phyloP scores from a whole-genome alignment of 2,797 vertebrate species.

The Bradypodion pumilum region DNA sequence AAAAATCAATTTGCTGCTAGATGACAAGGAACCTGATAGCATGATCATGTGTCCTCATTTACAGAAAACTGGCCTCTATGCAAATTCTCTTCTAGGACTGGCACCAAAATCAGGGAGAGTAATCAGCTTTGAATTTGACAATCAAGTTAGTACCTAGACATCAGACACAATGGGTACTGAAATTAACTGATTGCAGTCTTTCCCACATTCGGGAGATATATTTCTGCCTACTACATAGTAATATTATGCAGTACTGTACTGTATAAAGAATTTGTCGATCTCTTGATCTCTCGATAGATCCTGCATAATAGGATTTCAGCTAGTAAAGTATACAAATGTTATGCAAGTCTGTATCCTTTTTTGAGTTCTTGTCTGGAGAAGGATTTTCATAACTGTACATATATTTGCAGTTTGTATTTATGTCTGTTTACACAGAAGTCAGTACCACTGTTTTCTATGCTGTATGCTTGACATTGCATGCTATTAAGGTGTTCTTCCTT shows the following conservation, averaged over 20 bases:
- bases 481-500: background rate
- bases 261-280: no score
- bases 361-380: background rate
- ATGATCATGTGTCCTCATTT: slow-evolving; percentile 1
- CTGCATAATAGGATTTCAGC: background rate
- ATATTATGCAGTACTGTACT: no score
- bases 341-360: background rate
- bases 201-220: background rate
- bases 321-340: background rate
- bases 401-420: slow-evolving; percentile 10
- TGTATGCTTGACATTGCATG: no score
- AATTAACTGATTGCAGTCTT: background rate
- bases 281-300: no score
- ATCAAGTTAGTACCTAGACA: no score
- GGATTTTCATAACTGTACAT: slow-evolving; percentile 28
- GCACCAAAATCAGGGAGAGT: no score
- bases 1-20: slow-evolving; percentile 40
- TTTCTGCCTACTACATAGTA: background rate
- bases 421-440: background rate
- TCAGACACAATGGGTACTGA: no score
- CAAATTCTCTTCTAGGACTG: no score
- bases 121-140: no score
- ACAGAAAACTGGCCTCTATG: no score
- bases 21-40: no score
- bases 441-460: background rate